Evolutionary conservation across 92 coral and sea anemone genomes (phyloP), one percentile per base, ranked within the genome.

Genomic region (Pocillopora meandrina): DNA sequence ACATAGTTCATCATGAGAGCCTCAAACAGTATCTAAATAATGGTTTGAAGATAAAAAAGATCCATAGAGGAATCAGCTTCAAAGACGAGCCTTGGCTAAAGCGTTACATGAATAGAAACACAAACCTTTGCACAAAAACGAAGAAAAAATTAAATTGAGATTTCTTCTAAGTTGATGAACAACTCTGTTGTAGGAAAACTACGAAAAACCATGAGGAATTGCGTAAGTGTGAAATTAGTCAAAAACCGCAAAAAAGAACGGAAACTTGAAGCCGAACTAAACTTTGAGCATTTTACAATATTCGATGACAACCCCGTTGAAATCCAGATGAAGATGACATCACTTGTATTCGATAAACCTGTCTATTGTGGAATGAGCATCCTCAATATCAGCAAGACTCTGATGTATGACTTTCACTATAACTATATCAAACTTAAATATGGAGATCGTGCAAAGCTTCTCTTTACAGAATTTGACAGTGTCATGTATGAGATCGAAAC

Each of bases 391-490:
- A 58, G 79, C 76, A 86, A 89, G 21, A 78, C 26, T 5, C 18
- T 64, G 9, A 64, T 64, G 68, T 64, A 17, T n/a, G 31, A 63
- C 0, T 63, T 78, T 74, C 89, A 89, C 61, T 85, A 89, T 33
- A 79, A 89, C 42, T 89, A 89, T 63, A 85, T 89, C 10, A 84
- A 84, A 68, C 73, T 75, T 4, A 89, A 85, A 56, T 89, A 89
- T 69, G 89, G 63, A 0, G 84, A 79, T 12, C 66, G 26, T 52
- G 89, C 89, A 15, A 80, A 89, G 80, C 72, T 89, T 10, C 71
- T 89, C 26, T 84, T 89, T 63, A 89, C 92, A 8, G 92, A 89
- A 11, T 85, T 89, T 0, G 92, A 89, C 79, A 52, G 65, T 49
- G 71, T 85, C 1, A 2, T 5, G 1, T 21, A 20, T 20, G 71